Base-by-base conservation (phyloP, 30 jellyfish, hydroid and myxozoan genomes). In the Aurelia aurita complex sp. Pacific region DNA sequence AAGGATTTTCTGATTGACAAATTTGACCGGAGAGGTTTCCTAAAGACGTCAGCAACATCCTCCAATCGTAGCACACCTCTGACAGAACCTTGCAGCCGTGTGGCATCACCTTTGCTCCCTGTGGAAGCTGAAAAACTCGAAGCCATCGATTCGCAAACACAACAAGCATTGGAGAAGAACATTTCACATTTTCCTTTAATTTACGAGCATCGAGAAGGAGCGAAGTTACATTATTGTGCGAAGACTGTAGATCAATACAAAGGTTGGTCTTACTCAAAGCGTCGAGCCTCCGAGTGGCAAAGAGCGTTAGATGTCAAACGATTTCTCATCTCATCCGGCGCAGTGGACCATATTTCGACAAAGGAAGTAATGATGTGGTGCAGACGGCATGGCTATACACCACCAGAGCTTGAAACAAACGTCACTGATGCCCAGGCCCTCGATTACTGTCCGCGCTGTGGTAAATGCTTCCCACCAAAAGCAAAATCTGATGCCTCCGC, bases 231-330 rank as follows among this genome's bases (percentile, higher is more conserved):
- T 53, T 94, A 82, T 61, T 59, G 98, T 61, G 96, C 96, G 10
- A 69, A 53, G 59, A 66, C 97, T n/a, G 7, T 79, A 17, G 88
- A 94, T 14, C 88, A 83, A 64, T 94, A 84, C 77, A 68, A 63
- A 35, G 29, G 85, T 32, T 94, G 99, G 99, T 84, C 97, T 17
- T 81, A 83, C 54, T 84, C 97, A 33, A 94, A 94, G 73, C 94
- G 99, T 4, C 53, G 99, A 67, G 99, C 99, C n/a, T 23, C 91
- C 5, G 99, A 94, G 69, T 89, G 97, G 97, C 97, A 94, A 62
- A 72, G 99, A 36, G 97, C 97, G 2, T 74, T 85, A 55, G 88
- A 73, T 62, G 15, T 94, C 57, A 89, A 89, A 61, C 81, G 87
- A 35, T 65, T 59, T 43, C 38, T 89, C n/a, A 18, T 51, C 8